Evolutionary conservation across 2,797 vertebrate genomes (phyloP).

Genomic region (Gadopsis marmoratus): DNA sequence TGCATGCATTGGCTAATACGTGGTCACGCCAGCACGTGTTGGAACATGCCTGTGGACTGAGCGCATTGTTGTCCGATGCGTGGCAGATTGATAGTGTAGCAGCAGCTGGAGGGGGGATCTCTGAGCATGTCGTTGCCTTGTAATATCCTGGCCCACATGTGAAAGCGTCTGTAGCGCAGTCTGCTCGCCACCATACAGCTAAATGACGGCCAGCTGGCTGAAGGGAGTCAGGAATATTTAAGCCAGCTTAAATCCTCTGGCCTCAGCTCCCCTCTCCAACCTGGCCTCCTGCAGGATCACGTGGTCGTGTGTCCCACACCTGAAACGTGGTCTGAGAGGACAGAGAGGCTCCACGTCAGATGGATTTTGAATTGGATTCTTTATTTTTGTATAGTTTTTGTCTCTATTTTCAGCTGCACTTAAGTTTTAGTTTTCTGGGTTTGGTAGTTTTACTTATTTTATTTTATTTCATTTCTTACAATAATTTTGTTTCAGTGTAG

Average conservation of each 20-base stretch:
- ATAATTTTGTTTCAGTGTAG: not conserved
- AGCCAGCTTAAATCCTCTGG: constrained; percentile 40
- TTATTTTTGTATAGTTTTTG: not conserved
- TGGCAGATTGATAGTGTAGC: constrained; percentile 69
- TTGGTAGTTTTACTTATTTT: not conserved
- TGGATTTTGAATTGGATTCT: not conserved
- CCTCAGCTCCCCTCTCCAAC: constrained; percentile 42
- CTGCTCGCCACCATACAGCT: not conserved
- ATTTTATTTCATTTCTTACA: too few relatives aligned
- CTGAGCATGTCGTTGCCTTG: constrained; percentile 26
- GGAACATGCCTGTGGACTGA: constrained; percentile 73
- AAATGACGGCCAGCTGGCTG: constrained; percentile 45
- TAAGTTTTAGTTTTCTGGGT: not conserved
- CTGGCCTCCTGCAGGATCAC: constrained; percentile 29
- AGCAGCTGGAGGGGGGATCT: constrained; percentile 58
- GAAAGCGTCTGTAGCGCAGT: constrained; percentile 37
- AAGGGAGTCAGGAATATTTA: not conserved
- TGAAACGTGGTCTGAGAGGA: constrained; percentile 11
- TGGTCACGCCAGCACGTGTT: constrained; percentile 63
- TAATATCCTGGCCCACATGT: constrained; percentile 67
- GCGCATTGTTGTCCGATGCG: constrained; percentile 52
- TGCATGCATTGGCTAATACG: constrained; percentile 24
- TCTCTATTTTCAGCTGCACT: not conserved
- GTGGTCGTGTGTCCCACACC: constrained; percentile 25
- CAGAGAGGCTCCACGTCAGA: not conserved